Percentiles rank a stretch among this genome's conserved stretches.
Evolutionary conservation across 1,140 invertebrate species (phyloP).

Genomic region (Melitaea cinxia): DNA sequence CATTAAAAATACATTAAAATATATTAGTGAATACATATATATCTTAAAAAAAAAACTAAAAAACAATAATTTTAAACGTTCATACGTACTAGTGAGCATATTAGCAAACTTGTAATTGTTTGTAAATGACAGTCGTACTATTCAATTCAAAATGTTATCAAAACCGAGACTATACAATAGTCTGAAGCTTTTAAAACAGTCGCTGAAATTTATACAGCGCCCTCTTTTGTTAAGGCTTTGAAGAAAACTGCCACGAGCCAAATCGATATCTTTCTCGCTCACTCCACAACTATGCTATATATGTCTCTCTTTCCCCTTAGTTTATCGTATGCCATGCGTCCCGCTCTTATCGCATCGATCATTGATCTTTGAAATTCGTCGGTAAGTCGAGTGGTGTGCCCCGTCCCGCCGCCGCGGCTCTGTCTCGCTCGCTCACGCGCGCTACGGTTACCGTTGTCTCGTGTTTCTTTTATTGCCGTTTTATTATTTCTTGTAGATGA

Average conservation of each 20-base stretch:
- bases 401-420: slow-evolving; percentile 53
- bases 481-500: slow-evolving; percentile 82
- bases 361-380: slow-evolving; percentile 81
- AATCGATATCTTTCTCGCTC: slow-evolving; percentile 51
- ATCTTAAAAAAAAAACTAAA: not conserved
- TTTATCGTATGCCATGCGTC: slow-evolving; percentile 56
- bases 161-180: slow-evolving; percentile 33
- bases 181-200: slow-evolving; percentile 37
- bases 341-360: slow-evolving; percentile 77
- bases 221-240: slow-evolving; percentile 52
- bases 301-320: slow-evolving; percentile 43
- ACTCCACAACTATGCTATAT: slow-evolving; percentile 34
- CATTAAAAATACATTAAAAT: too few relatives aligned
- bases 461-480: slow-evolving; percentile 80
- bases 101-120: slow-evolving; percentile 36
- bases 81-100: slow-evolving; percentile 10
- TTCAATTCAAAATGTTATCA: slow-evolving; percentile 43
- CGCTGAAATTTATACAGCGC: slow-evolving; percentile 52
- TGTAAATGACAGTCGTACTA: slow-evolving; percentile 36
- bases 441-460: slow-evolving; percentile 68
- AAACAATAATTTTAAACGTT: not conserved
- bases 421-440: slow-evolving; percentile 65
- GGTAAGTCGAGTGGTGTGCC: slow-evolving; percentile 73
- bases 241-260: slow-evolving; percentile 73
- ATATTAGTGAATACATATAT: too few relatives aligned